Percentiles rank a stretch among this genome's conserved stretches.
phyloP scores from a whole-genome alignment of 2,797 vertebrate species.

The Spondyliosoma cantharus region DNA sequence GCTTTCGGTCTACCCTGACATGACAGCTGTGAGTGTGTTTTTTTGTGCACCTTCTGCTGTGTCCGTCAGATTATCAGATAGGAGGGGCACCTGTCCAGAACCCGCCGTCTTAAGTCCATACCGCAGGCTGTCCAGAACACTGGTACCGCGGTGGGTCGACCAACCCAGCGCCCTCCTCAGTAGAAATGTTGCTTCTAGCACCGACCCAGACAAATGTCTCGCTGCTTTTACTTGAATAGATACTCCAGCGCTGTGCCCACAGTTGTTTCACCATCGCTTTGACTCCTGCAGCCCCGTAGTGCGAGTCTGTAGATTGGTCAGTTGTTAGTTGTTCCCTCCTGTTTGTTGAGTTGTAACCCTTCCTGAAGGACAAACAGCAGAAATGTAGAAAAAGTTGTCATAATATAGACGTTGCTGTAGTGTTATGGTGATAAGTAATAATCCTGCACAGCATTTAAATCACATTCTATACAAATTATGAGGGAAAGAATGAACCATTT shows the following conservation, averaged over 20 bases:
- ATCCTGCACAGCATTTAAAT: not conserved
- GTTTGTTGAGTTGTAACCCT: slow-evolving; percentile 11
- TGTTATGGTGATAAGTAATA: not conserved
- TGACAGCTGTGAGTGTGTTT: slow-evolving; percentile 46
- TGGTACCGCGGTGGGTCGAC: slow-evolving; percentile 84
- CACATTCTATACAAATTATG: too few relatives aligned
- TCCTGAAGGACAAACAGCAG: not conserved
- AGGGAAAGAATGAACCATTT: too few relatives aligned
- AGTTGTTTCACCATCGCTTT: slow-evolving; percentile 25
- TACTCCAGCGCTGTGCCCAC: slow-evolving; percentile 1
- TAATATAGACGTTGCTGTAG: not conserved
- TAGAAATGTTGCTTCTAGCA: slow-evolving; percentile 60
- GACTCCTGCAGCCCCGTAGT: slow-evolving; percentile 42
- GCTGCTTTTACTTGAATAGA: slow-evolving; percentile 42
- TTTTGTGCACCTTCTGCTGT: slow-evolving; percentile 57
- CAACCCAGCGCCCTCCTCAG: slow-evolving; percentile 57
- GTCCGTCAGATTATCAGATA: slow-evolving; percentile 82
- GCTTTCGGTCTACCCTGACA: slow-evolving; percentile 6
- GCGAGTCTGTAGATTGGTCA: slow-evolving; percentile 27
- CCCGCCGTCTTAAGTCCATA: slow-evolving; percentile 70
- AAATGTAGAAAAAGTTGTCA: slow-evolving; percentile 1
- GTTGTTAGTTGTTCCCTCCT: slow-evolving; percentile 32
- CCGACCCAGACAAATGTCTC: slow-evolving; percentile 7
- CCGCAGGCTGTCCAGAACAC: slow-evolving; percentile 80
- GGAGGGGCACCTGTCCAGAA: slow-evolving; percentile 82